Conservation (phyloP, 2,113 vertebrate genomes). For the Apus apus region DNA sequence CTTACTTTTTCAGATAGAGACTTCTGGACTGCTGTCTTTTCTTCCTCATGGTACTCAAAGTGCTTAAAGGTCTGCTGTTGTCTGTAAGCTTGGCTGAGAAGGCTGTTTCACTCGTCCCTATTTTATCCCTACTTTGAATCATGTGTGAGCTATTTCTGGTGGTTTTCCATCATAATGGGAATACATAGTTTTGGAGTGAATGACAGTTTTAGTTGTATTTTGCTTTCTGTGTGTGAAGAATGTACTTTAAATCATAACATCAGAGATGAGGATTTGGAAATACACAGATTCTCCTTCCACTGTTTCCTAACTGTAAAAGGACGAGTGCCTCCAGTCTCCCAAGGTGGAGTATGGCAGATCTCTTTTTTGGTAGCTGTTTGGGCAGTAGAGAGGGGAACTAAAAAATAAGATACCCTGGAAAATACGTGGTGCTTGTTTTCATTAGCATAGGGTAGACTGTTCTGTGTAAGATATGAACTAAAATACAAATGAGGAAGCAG, state of each 20-base stretch:
- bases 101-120: not conserved
- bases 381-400: not conserved
- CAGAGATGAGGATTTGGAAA: not conserved
- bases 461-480: not conserved
- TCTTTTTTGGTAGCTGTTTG: not conserved
- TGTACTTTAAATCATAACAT: not conserved
- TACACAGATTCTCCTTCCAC: not conserved
- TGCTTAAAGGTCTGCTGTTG: not conserved
- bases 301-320: not conserved
- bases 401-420: constrained; percentile 16
- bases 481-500: not conserved
- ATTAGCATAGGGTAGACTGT: not conserved
- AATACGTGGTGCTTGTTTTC: not conserved
- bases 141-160: not conserved
- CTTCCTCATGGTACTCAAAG: not conserved
- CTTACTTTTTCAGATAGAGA: not conserved
- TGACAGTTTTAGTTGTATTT: not conserved
- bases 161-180: not conserved
- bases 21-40: not conserved
- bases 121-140: not conserved
- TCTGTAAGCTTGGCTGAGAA: not conserved
- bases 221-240: not conserved
- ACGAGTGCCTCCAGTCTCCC: not conserved
- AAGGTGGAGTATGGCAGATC: not conserved
- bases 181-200: not conserved